Base-by-base conservation (phyloP, 2,113 vertebrate species). In the Ammodytes dubius region DNA sequence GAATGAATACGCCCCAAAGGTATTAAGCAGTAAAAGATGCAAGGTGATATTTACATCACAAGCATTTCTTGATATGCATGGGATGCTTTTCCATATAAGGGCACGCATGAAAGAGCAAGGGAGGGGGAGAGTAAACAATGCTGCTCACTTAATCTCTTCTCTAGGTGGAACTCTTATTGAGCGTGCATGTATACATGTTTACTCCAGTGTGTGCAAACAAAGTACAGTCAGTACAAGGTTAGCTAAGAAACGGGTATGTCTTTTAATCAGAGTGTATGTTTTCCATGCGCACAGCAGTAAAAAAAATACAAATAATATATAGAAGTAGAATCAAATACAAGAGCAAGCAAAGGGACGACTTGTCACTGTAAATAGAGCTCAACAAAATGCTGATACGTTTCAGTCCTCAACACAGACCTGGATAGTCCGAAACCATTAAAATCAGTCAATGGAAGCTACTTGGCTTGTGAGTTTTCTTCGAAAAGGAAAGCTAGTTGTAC, bases 31-130 rank as follows among this genome's bases (percentile, higher is more conserved):
- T 70, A 59, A 81, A 80, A 87, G 79, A 91, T 84, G 87, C 79
- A 59, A 75, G 43, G 58, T 70, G 84, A 89, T 88, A 88, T 91
- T 94, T 90, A 90, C 84, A 93, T 84, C 87, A 82, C 67, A 80
- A 81, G 46, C 81, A 87, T 52, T 84, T 90, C 85, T 89, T 71
- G 50, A 87, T 79, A 88, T 87, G 84, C 84, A 86, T 63, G 61
- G 74, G 56, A 50, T 52, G 63, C 42, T 37, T 40, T 61, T 81
- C 47, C 66, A 39, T 43, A 71, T 47, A 54, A 43, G 42, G 58
- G 57, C 39, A 47, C 53, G 69, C 79, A 84, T 57, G 56, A 78
- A 85, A 46, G 65, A 77, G 39, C 19, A 1, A 27, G 12, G 35
- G 1, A 27, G 12, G 35, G 46, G 43, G 35, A 54, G 65, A 75